Percentiles rank a stretch among this genome's conserved stretches.
These are phyloP conservation scores for Amphiduros pacificus DNA, from an alignment of 2,888 invertebrate genomes.

Conservation along the genomic window DNA sequence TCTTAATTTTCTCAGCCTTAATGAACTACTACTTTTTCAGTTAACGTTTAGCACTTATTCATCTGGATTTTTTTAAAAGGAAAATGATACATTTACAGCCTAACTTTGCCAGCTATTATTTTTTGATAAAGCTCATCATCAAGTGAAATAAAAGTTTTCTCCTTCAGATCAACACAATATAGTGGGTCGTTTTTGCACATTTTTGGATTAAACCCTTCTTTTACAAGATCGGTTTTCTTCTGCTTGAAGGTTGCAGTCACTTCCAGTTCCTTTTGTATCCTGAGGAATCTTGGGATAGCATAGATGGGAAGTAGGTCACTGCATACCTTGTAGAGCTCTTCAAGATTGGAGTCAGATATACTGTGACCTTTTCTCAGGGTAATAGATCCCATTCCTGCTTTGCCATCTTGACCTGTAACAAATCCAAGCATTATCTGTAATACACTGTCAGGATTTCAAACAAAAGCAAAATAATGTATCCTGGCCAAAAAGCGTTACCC, in stretches of 20 bases:
- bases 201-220: slow-evolving; percentile 43
- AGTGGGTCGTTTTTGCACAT: slow-evolving; percentile 34
- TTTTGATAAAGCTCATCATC: slow-evolving; percentile 3
- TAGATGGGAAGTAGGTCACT: slow-evolving; percentile 37
- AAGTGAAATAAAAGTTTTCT: slow-evolving; percentile 34
- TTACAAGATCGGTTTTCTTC: slow-evolving; percentile 39
- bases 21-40: no score
- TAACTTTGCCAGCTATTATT: not conserved
- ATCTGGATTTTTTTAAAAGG: no score
- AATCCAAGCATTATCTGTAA: not conserved
- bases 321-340: slow-evolving; percentile 30
- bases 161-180: slow-evolving; percentile 33
- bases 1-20: no score
- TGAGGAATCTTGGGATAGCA: slow-evolving; percentile 42
- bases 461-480: no score
- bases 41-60: no score
- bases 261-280: slow-evolving; percentile 32
- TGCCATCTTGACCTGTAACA: slow-evolving; percentile 30
- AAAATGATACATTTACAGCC: no score
- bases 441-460: not conserved
- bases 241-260: slow-evolving; percentile 46
- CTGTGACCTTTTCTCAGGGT: slow-evolving; percentile 31
- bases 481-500: no score
- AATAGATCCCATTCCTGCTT: slow-evolving; percentile 49
- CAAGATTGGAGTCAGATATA: slow-evolving; percentile 22